A percentile compares a stretch with the other conserved stretches of the same genome.
Conservation (phyloP, 2,113 vertebrate species). For the Sprattus sprattus region DNA sequence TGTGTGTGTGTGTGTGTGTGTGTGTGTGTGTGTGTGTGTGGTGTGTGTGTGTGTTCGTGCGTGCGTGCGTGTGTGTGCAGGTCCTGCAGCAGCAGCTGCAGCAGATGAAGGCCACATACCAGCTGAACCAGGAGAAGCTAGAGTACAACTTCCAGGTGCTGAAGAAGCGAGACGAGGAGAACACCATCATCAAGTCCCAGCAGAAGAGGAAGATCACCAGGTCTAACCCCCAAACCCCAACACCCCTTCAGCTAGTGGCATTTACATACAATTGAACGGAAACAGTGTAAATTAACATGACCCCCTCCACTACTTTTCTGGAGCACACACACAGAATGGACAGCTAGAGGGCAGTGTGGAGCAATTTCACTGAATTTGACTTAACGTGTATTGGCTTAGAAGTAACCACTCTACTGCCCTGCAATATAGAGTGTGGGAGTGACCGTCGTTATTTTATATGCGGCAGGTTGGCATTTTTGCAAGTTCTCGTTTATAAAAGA, state of each 20-base stretch:
- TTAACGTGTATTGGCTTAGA: too few species aligned
- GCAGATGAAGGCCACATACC: conserved; percentile 63
- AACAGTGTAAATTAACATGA: too few species aligned
- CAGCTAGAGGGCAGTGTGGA: too few species aligned
- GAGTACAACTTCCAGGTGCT: conserved; percentile 77
- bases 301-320: neutral
- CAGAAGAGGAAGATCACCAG: conserved; percentile 73
- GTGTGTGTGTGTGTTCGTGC: conserved; percentile 7
- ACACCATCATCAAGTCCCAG: conserved; percentile 62
- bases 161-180: conserved; percentile 68
- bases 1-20: conserved; percentile 1
- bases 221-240: conserved; percentile 56
- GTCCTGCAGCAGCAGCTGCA: conserved; percentile 71
- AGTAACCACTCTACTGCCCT: conserved; percentile 26
- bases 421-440: neutral
- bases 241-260: too few species aligned
- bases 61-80: conserved; percentile 55
- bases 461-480: too few species aligned
- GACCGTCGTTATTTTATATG: too few species aligned
- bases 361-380: too few species aligned
- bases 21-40: conserved; percentile 1
- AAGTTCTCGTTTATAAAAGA: too few species aligned
- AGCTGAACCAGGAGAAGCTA: conserved; percentile 79
- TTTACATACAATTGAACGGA: too few species aligned
- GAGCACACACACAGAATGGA: neutral